Conservation (phyloP, 2,888 invertebrate genomes). For the Acleris cristana region DNA sequence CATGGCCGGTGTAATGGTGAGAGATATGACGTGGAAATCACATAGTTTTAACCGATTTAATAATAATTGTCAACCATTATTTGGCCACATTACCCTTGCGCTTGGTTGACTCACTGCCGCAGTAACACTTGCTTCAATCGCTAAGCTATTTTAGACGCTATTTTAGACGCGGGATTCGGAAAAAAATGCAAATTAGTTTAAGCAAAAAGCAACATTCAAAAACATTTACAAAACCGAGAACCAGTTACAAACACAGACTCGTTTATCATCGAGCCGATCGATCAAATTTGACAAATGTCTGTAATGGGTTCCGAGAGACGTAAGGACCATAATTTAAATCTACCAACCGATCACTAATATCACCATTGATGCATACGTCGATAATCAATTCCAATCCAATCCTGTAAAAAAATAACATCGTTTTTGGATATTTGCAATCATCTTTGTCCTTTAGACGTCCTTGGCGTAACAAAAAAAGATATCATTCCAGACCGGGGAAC, state of each 20-base stretch:
- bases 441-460: conserved; percentile 20
- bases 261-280: neutral
- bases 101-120: too few species aligned
- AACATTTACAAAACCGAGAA: neutral
- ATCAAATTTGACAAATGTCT: conserved; percentile 1
- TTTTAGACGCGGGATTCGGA: too few species aligned
- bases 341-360: conserved; percentile 2
- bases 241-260: neutral
- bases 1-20: conserved; percentile 18
- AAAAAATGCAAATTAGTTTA: too few species aligned
- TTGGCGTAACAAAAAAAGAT: conserved; percentile 23
- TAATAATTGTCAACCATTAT: too few species aligned
- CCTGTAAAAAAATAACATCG: neutral
- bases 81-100: too few species aligned
- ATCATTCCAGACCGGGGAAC: conserved; percentile 25
- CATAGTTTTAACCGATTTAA: too few species aligned
- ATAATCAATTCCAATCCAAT: conserved; percentile 2
- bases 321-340: neutral
- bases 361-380: neutral
- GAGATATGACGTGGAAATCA: conserved; percentile 19
- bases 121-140: too few species aligned
- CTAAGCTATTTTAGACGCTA: too few species aligned
- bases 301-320: neutral
- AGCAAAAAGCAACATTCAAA: neutral
- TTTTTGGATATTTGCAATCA: conserved; percentile 17